Evolutionary conservation across 2,888 invertebrate species (phyloP), one percentile per base, ranked within the genome.

Genomic region (Idaea straminata): DNA sequence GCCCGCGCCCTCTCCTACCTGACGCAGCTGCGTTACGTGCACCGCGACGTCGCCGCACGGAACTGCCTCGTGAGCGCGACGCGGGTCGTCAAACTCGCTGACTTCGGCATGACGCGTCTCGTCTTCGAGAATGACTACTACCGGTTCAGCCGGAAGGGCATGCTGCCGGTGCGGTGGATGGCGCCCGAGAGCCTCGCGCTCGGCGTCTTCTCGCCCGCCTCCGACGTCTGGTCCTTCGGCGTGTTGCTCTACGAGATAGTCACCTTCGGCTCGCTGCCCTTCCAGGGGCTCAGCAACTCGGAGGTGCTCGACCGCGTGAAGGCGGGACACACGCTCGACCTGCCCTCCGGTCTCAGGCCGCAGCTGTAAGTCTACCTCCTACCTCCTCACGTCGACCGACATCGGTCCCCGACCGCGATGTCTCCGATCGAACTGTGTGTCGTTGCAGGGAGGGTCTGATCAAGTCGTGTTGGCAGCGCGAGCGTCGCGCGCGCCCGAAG

Each of bases 141-240:
- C 88, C 95, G 96, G 72, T 98, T 98, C 83, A 96, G 96, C 81
- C 95, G 97, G 70, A 97, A 96, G 89, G 96, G 96, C 82, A 96
- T 97, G 96, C 88, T 98, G 73, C 98, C 98, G 0, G 97, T 98
- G 7, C 94, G 98, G 69, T 98, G 98, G 98, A 98, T 98, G 98
- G 96, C 98, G 0, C 98, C 98, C 0, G 98, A 98, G 88, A 96
- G 96, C 74, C 89, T 98, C 15, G 95, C 94, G 4, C 92, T 96
- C 35, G 98, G 98, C 13, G 94, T 97, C 64, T 98, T 98, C 85
- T 97, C 97, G 0, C 95, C 97, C 25, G 95, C 96, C 57, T 97
- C 98, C 0, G 98, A 98, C 86, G 95, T 98, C 15, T 98, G 98
- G 98, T 96, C 97, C 57, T 98, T 95, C 82, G 98, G 98, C 5